phyloP scores from a whole-genome alignment of 2,888 invertebrate species.

The Iselma pallidipennis region DNA sequence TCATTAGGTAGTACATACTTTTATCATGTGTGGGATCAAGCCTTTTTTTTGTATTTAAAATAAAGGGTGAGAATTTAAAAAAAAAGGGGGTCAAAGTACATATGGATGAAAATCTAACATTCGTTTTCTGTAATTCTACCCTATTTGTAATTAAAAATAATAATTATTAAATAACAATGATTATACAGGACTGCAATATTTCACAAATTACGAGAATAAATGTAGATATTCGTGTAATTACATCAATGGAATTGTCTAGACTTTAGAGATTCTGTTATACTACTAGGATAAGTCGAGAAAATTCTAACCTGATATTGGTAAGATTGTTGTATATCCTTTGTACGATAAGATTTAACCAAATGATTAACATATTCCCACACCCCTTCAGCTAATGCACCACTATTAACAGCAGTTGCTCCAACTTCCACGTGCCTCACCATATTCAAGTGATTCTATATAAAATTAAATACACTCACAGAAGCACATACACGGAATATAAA shows the following conservation, averaged over 20 bases:
- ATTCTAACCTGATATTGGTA: constrained; percentile 25
- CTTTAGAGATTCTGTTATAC: neutral
- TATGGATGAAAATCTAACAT: too few relatives aligned
- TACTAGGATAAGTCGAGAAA: neutral
- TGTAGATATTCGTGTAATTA: neutral
- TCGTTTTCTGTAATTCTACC: constrained; percentile 10
- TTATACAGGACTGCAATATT: too few relatives aligned
- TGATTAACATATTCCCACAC: constrained; percentile 71
- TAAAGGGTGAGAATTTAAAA: neutral
- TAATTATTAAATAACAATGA: too few relatives aligned
- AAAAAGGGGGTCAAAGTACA: too few relatives aligned
- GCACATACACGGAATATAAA: too few relatives aligned
- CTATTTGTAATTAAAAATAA: too few relatives aligned
- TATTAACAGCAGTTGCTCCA: constrained; percentile 59
- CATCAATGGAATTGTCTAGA: neutral
- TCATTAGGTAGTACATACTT: constrained; percentile 15
- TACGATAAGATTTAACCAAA: constrained; percentile 63
- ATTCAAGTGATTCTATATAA: too few relatives aligned
- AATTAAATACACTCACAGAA: too few relatives aligned
- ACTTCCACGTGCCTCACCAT: constrained; percentile 53
- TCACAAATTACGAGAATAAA: neutral
- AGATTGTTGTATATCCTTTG: constrained; percentile 34
- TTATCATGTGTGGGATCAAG: constrained; percentile 13
- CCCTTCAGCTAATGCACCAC: constrained; percentile 62
- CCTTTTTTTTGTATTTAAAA: too few relatives aligned